A percentile compares a stretch with the other conserved stretches of the same genome.
Evolutionary conservation across 2,888 invertebrate genomes (phyloP).

Genomic region (Buathra laborator): DNA sequence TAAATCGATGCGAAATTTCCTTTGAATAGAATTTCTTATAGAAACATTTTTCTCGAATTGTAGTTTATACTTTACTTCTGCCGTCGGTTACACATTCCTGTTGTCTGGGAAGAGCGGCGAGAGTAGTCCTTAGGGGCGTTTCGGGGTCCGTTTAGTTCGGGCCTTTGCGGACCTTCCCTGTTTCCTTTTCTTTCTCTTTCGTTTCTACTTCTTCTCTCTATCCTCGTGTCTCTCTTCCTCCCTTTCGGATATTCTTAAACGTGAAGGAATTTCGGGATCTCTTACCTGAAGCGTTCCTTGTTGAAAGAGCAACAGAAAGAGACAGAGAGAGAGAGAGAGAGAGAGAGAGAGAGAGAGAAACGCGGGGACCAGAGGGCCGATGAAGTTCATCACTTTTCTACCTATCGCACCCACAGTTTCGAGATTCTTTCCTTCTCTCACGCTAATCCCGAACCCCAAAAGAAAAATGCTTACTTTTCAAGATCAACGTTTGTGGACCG

Average conservation of each 20-base stretch:
- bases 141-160: slow-evolving; percentile 60
- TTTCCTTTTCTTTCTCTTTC: slow-evolving; percentile 22
- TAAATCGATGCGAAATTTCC: neutral
- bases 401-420: slow-evolving; percentile 19
- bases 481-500: slow-evolving; percentile 43
- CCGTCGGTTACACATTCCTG: slow-evolving; percentile 28
- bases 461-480: slow-evolving; percentile 52
- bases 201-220: slow-evolving; percentile 12
- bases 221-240: neutral
- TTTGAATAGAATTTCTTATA: neutral
- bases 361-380: neutral
- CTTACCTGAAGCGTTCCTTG: slow-evolving; percentile 52
- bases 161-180: slow-evolving; percentile 54
- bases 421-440: neutral
- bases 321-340: slow-evolving; percentile 12
- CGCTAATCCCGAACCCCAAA: slow-evolving; percentile 48
- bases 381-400: slow-evolving; percentile 57
- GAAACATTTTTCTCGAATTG: slow-evolving; percentile 16
- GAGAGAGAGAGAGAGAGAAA: slow-evolving; percentile 2
- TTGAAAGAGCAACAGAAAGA: slow-evolving; percentile 9
- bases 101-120: slow-evolving; percentile 28
- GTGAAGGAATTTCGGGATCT: slow-evolving; percentile 60
- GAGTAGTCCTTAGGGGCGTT: slow-evolving; percentile 59
- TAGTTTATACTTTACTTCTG: slow-evolving; percentile 28
- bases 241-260: slow-evolving; percentile 42